These are phyloP conservation scores for Agonopterix alstromeriana DNA, from an alignment of 2,888 invertebrate genomes.

Conservation along the genomic window DNA sequence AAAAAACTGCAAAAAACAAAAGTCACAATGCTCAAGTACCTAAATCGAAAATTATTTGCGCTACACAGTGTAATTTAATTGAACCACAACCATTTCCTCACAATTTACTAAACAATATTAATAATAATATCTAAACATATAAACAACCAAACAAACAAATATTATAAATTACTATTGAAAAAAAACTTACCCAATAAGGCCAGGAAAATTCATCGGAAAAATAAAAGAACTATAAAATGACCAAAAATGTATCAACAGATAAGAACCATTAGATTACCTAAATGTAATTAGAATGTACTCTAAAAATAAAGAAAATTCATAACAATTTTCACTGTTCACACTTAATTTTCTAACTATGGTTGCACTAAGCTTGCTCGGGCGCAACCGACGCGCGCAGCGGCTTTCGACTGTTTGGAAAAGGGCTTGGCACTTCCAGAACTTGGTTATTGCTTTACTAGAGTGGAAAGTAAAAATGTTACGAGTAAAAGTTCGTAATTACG, in stretches of 20 bases:
- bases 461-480: slow-evolving; percentile 53
- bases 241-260: too few species aligned
- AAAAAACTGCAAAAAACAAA: too few species aligned
- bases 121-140: too few species aligned
- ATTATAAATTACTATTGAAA: not conserved
- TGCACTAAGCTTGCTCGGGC: not conserved
- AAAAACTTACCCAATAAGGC: not conserved
- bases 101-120: too few species aligned
- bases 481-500: slow-evolving; percentile 46
- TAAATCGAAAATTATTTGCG: too few species aligned
- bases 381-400: slow-evolving; percentile 27
- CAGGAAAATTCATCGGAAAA: too few species aligned
- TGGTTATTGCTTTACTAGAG: slow-evolving; percentile 19
- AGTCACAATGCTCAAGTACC: too few species aligned
- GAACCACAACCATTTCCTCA: too few species aligned
- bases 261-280: too few species aligned
- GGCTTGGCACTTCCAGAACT: slow-evolving; percentile 34
- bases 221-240: too few species aligned
- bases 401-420: slow-evolving; percentile 56
- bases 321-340: not conserved
- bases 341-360: not conserved
- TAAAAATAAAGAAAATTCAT: not conserved
- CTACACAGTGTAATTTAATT: too few species aligned
- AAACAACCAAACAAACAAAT: not conserved
- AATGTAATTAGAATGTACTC: not conserved